A percentile compares a stretch with the other conserved stretches of the same genome.
These are phyloP conservation scores for Hormaphis cornu DNA, from an alignment of 1,140 invertebrate genomes.

Conservation along the genomic window DNA sequence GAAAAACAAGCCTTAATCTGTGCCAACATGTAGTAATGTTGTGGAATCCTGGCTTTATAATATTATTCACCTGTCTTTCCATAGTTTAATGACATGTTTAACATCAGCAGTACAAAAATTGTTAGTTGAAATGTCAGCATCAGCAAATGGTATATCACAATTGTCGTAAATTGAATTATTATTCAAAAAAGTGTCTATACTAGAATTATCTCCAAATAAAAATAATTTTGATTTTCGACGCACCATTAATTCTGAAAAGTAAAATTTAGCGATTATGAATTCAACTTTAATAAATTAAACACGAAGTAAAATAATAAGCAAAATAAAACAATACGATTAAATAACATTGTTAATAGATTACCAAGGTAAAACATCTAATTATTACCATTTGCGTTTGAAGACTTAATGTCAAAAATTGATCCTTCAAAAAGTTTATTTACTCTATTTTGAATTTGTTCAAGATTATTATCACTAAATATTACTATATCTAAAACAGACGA, in stretches of 20 bases:
- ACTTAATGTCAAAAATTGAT: constrained; percentile 7
- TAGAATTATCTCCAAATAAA: background rate
- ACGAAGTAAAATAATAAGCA: background rate
- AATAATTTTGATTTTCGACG: constrained; percentile 17
- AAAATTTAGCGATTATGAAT: background rate
- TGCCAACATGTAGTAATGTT: too few species aligned
- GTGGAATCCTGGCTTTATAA: background rate
- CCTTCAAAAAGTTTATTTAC: background rate
- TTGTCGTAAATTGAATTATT: background rate
- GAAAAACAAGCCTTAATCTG: too few species aligned
- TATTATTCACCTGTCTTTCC: background rate
- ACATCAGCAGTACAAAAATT: constrained; percentile 13
- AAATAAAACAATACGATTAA: background rate
- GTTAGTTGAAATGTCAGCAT: background rate
- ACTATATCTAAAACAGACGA: constrained; percentile 15
- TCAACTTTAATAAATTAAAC: background rate
- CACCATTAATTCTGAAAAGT: constrained; percentile 10
- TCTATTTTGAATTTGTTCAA: background rate
- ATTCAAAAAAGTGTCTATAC: background rate
- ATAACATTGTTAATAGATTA: too few species aligned
- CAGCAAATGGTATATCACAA: background rate
- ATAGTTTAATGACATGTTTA: constrained; percentile 6
- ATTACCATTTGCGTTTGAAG: background rate
- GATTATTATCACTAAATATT: background rate
- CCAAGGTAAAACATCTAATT: background rate